These are phyloP conservation scores for Marasmarcha lunaedactyla DNA, from an alignment of 2,888 invertebrate species.

Conservation along the genomic window DNA sequence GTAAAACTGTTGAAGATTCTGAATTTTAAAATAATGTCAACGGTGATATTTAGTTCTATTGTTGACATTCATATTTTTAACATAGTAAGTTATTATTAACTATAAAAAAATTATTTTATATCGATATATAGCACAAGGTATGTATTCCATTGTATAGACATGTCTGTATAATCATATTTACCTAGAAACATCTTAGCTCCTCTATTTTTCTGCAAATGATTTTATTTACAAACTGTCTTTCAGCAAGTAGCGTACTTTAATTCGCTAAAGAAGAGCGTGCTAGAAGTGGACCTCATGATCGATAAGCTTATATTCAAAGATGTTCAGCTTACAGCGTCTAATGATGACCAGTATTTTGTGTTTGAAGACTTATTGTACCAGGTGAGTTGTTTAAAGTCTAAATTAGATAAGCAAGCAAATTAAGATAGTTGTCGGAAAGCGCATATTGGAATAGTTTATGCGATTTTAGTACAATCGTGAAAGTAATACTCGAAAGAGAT, in stretches of 20 bases:
- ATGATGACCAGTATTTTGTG: slow-evolving; percentile 98
- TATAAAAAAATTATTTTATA: too few relatives aligned
- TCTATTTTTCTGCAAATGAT: too few relatives aligned
- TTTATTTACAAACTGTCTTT: slow-evolving; percentile 17
- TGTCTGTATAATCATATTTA: too few relatives aligned
- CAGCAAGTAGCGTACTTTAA: slow-evolving; percentile 83
- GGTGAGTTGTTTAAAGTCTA: slow-evolving; percentile 47
- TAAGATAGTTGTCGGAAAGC: too few relatives aligned
- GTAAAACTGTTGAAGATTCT: neutral
- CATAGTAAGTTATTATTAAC: too few relatives aligned
- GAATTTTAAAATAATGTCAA: neutral
- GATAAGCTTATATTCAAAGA: slow-evolving; percentile 97
- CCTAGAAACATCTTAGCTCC: too few relatives aligned
- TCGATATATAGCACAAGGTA: too few relatives aligned
- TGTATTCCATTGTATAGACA: too few relatives aligned
- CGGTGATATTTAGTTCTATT: neutral
- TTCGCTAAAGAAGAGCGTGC: slow-evolving; percentile 82
- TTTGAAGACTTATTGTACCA: slow-evolving; percentile 96
- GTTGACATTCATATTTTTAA: too few relatives aligned
- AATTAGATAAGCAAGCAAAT: neutral
- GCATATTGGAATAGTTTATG: too few relatives aligned
- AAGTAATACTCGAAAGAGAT: too few relatives aligned
- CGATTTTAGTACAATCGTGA: too few relatives aligned
- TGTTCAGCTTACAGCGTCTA: slow-evolving; percentile 94
- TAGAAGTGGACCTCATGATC: slow-evolving; percentile 91